A percentile compares a stretch with the other conserved stretches of the same genome.
These are phyloP conservation scores for Nephrotoma guestfalica DNA, from an alignment of 2,888 invertebrate genomes.

Conservation along the genomic window DNA sequence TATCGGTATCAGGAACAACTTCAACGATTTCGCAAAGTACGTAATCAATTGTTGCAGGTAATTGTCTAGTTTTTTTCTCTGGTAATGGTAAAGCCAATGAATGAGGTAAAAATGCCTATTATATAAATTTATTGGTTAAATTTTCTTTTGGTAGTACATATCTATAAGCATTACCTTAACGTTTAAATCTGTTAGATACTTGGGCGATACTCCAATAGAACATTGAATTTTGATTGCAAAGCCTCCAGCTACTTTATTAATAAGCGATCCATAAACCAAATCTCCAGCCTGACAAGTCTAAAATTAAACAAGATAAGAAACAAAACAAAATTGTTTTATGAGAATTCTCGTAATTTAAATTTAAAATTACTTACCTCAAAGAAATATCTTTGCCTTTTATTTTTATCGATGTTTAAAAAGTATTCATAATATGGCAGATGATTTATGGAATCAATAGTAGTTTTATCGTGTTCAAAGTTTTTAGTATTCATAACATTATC, in stretches of 20 bases:
- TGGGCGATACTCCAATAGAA: constrained; percentile 60
- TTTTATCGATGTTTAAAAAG: constrained; percentile 60
- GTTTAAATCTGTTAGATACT: constrained; percentile 74
- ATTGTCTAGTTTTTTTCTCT: constrained; percentile 63
- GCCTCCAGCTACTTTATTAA: constrained; percentile 56
- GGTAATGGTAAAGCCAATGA: constrained; percentile 54
- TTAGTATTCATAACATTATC: background rate
- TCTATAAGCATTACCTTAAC: constrained; percentile 52
- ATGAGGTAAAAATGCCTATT: constrained; percentile 50
- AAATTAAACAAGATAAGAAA: constrained; percentile 13
- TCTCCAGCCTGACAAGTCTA: constrained; percentile 61
- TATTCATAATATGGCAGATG: constrained; percentile 69
- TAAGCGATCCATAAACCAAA: constrained; percentile 62
- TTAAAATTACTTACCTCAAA: constrained; percentile 47
- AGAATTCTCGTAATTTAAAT: background rate
- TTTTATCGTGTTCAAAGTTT: background rate
- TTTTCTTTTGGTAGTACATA: background rate
- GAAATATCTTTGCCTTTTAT: constrained; percentile 62
- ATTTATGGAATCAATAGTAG: background rate
- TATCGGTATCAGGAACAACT: constrained; percentile 73
- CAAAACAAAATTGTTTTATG: background rate
- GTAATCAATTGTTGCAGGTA: constrained; percentile 43
- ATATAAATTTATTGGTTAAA: background rate
- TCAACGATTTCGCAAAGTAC: constrained; percentile 80
- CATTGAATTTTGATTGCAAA: constrained; percentile 72